A percentile compares a stretch with the other conserved stretches of the same genome.
Evolutionary conservation across 1,140 invertebrate genomes (phyloP).

Genomic region (Rhagoletis zephyria): DNA sequence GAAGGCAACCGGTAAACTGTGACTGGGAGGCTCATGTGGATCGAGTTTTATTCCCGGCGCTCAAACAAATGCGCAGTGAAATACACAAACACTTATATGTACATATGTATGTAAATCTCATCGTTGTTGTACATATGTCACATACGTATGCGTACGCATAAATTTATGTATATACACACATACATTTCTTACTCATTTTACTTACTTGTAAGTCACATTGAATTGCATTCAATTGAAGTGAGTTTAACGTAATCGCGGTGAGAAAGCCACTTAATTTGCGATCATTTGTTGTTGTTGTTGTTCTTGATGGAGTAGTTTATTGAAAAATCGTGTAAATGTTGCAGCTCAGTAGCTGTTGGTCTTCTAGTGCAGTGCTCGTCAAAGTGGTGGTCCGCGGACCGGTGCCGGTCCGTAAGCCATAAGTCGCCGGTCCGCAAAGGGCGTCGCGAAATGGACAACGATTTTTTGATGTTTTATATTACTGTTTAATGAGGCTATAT

Average conservation of each 20-base stretch:
- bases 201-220: slow-evolving; percentile 22
- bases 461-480: no score
- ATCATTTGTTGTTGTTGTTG: not conserved
- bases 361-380: not conserved
- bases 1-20: slow-evolving; percentile 74
- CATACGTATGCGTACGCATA: not conserved
- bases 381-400: no score
- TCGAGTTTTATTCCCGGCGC: slow-evolving; percentile 74
- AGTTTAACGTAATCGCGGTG: slow-evolving; percentile 39
- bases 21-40: slow-evolving; percentile 72
- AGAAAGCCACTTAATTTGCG: slow-evolving; percentile 37
- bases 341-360: not conserved
- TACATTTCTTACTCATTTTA: not conserved
- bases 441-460: no score
- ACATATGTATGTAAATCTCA: not conserved
- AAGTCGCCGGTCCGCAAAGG: no score
- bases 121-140: slow-evolving; percentile 1
- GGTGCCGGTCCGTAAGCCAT: no score
- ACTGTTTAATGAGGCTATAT: no score
- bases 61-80: slow-evolving; percentile 49
- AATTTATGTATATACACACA: not conserved
- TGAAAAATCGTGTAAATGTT: slow-evolving; percentile 19
- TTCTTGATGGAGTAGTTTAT: slow-evolving; percentile 25
- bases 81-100: slow-evolving; percentile 24
- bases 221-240: slow-evolving; percentile 11